Base-by-base conservation (phyloP, 2,113 vertebrate genomes). In the Glaucidium brasilianum region DNA sequence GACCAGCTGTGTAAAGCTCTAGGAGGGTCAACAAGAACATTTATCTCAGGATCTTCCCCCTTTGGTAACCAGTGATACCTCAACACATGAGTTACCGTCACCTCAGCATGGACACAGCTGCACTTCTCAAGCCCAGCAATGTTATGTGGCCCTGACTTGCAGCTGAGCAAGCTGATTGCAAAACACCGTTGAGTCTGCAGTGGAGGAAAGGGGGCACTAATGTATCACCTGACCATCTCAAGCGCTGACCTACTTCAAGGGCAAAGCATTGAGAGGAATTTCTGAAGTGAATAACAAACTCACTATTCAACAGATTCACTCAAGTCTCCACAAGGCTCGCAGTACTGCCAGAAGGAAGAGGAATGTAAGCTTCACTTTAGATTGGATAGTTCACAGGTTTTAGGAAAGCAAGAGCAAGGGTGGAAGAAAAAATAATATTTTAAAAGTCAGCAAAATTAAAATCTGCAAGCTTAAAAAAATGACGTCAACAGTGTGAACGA, bases 81-180 rank as follows among this genome's bases (percentile, higher is more conserved):
- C 66, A 50, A 4, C 0, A 1, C 26, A 6, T 0, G 10, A 35
- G 37, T 47, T 47, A 3, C 25, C 12, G 34, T 32, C 34, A 29
- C 11, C 26, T 22, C 16, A 7, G 1, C 52, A 47, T 0, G 0
- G 39, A 47, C 30, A 25, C 2, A 8, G 67, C 18, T 4, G 27
- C 8, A 2, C 56, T 63, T 17, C 4, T 35, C 50, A 49, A 63
- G 21, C 10, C 41, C 37, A 56, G 9, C 12, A 45, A 14, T 0
- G 4, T 12, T 19, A 72, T 0, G 2, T 3, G 8, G 41, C 19
- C 35, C 30, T 5, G 22, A 35, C 37, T 7, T 23, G 50, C 30
- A 66, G 68, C 27, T 41, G 8, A 26, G 41, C 43, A 21, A 45
- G 64, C 23, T 29, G 56, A 27, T 41, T 58, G 58, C n/a, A 41